Base-by-base conservation (phyloP, 2,113 vertebrate species). In the Albula glossodonta region DNA sequence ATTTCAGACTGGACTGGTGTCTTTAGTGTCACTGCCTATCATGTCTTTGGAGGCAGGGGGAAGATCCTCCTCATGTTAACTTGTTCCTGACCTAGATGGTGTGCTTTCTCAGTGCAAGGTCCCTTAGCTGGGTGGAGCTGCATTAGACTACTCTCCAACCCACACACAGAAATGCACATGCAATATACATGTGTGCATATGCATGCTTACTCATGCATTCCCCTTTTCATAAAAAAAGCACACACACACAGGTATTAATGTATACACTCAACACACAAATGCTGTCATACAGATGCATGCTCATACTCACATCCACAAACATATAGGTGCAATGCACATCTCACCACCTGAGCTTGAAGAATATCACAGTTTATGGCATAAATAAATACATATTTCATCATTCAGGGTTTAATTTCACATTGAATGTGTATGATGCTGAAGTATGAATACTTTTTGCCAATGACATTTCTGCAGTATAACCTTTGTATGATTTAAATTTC, bases 31-130 rank as follows among this genome's bases (percentile, higher is more conserved):
- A 94, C 91, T 90, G 83, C 84, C 81, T 88, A 93, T 95, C 93
- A 91, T 77, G 90, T 95, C 94, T 90, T 81, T 84, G 87, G 89
- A 91, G 84, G 89, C 90, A 91, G 87, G 85, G 74, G 79, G 87
- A 90, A 86, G 88, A 90, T 91, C 88, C 86, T 87, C 51, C 51
- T 90, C 90, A 31, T 90, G 89, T 89, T 90, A 90, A 88, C 83
- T 86, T 91, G 87, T 90, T 90, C 91, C 85, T 94, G 95, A 95
- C 94, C 94, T 91, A 95, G 85, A 93, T 94, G 90, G 87, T 85
- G 86, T 83, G 19, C 90, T 89, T 85, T 86, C 51, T 9, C 84
- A 87, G 89, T 70, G 7, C 85, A 90, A 79, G 50, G 78, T 31
- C 82, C 88, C 82, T 87, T 87, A 81, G 51, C 83, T 82, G 87